Evolutionary conservation across 2,888 invertebrate genomes (phyloP), one percentile per base, ranked within the genome.

Genomic region (Elegia similella): DNA sequence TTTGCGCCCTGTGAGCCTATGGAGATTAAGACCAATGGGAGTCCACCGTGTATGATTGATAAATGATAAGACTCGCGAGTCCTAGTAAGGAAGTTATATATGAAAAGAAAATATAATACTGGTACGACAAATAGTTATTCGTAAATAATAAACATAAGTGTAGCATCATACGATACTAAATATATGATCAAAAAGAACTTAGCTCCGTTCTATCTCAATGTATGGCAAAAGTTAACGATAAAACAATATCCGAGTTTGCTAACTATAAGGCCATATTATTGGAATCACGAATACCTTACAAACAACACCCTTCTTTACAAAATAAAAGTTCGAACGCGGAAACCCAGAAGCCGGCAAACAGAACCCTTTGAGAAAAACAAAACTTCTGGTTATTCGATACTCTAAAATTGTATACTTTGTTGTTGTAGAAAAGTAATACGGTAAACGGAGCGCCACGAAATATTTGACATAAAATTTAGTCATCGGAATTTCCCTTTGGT

Each of bases 401-500:
- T 74, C 70, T 66, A 72, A 70, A 74, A 76, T 76, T 76, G 72
- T 65, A 71, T 68, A 75, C 73, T 77, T 76, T 77, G 75, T 78
- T 79, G 72, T 80, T 78, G 73, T 68, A 68, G 67, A 67, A 68
- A 76, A 73, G 76, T 68, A 70, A 72, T 68, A 67, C 72, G 70
- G 76, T 77, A 82, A 84, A 74, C 72, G 76, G 79, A 84, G 78
- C 81, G 72, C 74, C 67, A 69, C 71, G 72, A 78, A 84, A 82
- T 80, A 76, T 80, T 81, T 78, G 71, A 76, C 72, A 72, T 73
- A 69, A 76, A 73, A 75, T 70, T 70, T 62, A 66, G 75, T 75
- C 78, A 76, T 70, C 70, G 74, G 72, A 78, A 82, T 84, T 84
- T 76, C 64, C 68, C 69, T 72, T 66, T 68, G 66, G 67, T 60